A percentile compares a stretch with the other conserved stretches of the same genome.
phyloP scores from a whole-genome alignment of 1,140 invertebrate species.

The Orchesella cincta region DNA sequence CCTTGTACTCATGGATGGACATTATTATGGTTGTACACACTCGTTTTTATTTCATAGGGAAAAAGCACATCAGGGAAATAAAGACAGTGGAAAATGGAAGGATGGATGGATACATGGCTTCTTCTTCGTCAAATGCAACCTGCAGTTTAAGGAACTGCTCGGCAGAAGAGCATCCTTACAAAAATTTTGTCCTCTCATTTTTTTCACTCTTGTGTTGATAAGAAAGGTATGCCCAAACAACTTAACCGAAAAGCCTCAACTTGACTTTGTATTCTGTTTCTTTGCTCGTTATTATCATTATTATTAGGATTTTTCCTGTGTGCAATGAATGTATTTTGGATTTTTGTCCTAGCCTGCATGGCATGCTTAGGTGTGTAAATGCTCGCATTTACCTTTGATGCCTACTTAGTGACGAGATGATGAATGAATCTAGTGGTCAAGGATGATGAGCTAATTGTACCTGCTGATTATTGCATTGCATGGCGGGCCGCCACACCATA shows the following conservation, averaged over 20 bases:
- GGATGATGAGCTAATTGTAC: too few species aligned
- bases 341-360: not conserved
- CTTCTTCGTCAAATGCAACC: too few species aligned
- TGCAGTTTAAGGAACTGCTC: too few species aligned
- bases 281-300: not conserved
- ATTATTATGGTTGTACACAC: too few species aligned
- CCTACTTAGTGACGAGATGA: not conserved
- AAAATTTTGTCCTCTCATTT: not conserved
- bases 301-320: not conserved
- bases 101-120: too few species aligned
- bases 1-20: too few species aligned
- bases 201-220: not conserved
- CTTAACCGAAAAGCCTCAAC: not conserved
- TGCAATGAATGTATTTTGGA: not conserved
- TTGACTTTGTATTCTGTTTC: not conserved
- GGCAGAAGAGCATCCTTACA: too few species aligned
- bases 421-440: not conserved
- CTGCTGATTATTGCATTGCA: too few species aligned
- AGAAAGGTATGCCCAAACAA: not conserved
- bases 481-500: too few species aligned
- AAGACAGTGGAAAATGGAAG: too few species aligned
- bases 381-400: not conserved
- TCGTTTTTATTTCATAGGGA: too few species aligned
- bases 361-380: not conserved
- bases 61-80: not conserved